Evolutionary conservation across 2,113 vertebrate species (phyloP), one percentile per base, ranked within the genome.

Genomic region (Festucalex cinctus): DNA sequence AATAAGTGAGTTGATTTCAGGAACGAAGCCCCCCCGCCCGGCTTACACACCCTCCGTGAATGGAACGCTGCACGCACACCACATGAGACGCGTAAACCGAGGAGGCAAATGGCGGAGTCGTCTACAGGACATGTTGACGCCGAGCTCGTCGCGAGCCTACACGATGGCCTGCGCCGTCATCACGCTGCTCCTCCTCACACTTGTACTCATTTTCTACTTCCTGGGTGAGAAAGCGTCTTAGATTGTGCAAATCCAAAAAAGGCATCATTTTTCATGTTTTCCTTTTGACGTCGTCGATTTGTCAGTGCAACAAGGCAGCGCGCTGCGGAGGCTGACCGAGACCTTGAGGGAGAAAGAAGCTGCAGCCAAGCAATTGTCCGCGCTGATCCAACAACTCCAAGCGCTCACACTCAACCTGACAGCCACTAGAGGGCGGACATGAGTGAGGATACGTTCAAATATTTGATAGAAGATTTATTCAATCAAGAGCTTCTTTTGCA

Each of bases 281-380:
- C 5, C 0, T n/a, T n/a, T 48, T 49, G 26, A 32, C 44, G 16
- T 14, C 3, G 24, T 39, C 46, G 9, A 16, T 17, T 59, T 41
- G 16, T 0, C 85, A 94, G 93, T 93, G 75, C 90, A 94, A 75
- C 95, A 96, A 87, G 91, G 90, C 7, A 87, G 93, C 28, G 91
- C 93, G 0, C 86, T 96, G 56, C 83, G 56, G 16, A 76, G 63
- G 0, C 83, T 96, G 72, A 91, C 86, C 1, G 88, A 93, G 62
- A 86, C 81, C 0, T 61, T 87, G 66, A 84, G 37, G 63, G 81
- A 88, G 60, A 89, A 88, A 66, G 78, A 91, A 41, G 71, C 69
- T 0, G 65, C 73, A 19, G 65, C 82, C 46, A 26, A 75, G 56
- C 74, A 90, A 72, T 75, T 91, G 63, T 75, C 85, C 1, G 86